phyloP scores from a whole-genome alignment of 2,113 vertebrate species.

The Formicarius rufipectus region DNA sequence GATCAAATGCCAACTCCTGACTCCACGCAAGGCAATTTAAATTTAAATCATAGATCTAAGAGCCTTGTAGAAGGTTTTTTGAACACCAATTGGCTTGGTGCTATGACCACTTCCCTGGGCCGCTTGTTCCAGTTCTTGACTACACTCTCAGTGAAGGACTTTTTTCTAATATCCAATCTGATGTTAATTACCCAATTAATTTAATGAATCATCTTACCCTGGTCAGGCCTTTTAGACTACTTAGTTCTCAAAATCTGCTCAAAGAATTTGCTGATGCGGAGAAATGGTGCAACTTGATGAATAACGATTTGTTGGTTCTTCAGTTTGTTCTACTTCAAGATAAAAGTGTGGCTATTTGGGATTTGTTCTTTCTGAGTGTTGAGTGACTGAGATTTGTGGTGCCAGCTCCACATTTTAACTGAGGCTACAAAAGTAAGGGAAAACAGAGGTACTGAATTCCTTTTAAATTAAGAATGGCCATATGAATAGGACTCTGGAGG shows the following conservation, averaged over 20 bases:
- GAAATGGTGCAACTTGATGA: background rate
- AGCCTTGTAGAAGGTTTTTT: background rate
- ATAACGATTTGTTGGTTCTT: background rate
- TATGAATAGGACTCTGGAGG: background rate
- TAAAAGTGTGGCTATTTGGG: background rate
- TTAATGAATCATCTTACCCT: background rate
- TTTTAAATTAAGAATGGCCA: background rate
- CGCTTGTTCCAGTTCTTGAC: background rate
- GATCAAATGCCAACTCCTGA: background rate
- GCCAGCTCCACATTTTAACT: background rate
- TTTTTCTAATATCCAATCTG: background rate
- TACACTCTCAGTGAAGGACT: background rate
- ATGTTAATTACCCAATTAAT: background rate
- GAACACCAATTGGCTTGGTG: background rate
- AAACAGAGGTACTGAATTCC: background rate
- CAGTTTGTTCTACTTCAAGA: background rate
- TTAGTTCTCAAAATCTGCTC: background rate
- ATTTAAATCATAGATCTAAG: background rate
- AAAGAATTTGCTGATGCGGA: background rate
- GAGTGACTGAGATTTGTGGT: background rate
- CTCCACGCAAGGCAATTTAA: background rate
- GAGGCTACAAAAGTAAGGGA: background rate
- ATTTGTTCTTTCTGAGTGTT: background rate
- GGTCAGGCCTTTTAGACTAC: background rate
- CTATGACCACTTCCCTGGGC: background rate